phyloP scores from a whole-genome alignment of 2,888 invertebrate genomes.

The Pheosia gnoma region DNA sequence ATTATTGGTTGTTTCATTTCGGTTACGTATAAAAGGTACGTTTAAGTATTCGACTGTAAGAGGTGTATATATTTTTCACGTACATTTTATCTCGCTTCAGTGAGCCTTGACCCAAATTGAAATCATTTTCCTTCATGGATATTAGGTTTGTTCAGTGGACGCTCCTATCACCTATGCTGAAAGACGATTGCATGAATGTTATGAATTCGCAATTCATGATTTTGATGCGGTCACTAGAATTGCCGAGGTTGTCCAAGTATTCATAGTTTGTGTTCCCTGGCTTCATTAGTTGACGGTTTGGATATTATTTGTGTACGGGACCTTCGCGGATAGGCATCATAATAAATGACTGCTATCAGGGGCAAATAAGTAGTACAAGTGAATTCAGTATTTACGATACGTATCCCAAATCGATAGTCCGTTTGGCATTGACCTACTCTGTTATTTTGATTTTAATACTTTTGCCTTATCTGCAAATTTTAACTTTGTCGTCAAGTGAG shows the following conservation, averaged over 20 bases:
- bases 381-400: slow-evolving; percentile 54
- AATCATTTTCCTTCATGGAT: slow-evolving; percentile 39
- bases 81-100: slow-evolving; percentile 35
- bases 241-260: slow-evolving; percentile 2
- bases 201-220: slow-evolving; percentile 25
- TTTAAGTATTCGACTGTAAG: no score
- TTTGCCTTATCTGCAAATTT: slow-evolving; percentile 37
- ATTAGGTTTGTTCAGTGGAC: slow-evolving; percentile 25
- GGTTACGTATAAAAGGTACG: no score
- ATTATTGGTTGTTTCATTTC: no score
- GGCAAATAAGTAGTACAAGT: slow-evolving; percentile 53
- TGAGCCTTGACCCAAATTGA: slow-evolving; percentile 43
- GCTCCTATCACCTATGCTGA: slow-evolving; percentile 23
- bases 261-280: neutral
- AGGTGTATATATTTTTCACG: neutral
- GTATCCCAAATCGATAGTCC: slow-evolving; percentile 58
- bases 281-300: neutral
- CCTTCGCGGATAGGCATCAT: slow-evolving; percentile 11
- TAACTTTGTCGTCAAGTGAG: slow-evolving; percentile 19
- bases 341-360: slow-evolving; percentile 40
- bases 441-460: slow-evolving; percentile 47
- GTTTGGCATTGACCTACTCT: slow-evolving; percentile 66
- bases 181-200: slow-evolving; percentile 26
- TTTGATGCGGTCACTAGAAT: slow-evolving; percentile 17
- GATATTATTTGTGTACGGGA: neutral